These are phyloP conservation scores for Caracal caracal DNA, from an alignment of 2,113 vertebrate species.

Conservation along the genomic window DNA sequence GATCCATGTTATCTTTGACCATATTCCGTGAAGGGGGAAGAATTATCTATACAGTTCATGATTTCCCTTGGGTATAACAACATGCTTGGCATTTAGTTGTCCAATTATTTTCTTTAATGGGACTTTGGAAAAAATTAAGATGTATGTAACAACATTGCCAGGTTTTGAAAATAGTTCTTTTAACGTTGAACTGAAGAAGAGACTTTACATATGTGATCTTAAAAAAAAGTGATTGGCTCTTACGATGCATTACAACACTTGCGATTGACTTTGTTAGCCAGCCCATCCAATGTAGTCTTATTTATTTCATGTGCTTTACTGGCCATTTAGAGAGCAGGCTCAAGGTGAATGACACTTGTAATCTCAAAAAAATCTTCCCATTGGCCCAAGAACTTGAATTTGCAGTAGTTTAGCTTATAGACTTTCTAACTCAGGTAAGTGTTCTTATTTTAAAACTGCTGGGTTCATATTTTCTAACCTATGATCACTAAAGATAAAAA, in stretches of 20 bases:
- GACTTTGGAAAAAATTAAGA: not conserved
- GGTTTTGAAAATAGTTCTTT: not conserved
- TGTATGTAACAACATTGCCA: not conserved
- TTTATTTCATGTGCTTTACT: not conserved
- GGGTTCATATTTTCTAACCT: not conserved
- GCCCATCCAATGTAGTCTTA: not conserved
- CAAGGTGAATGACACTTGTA: not conserved
- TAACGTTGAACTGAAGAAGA: not conserved
- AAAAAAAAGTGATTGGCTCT: not conserved
- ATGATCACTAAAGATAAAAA: conserved; percentile 24
- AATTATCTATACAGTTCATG: not conserved
- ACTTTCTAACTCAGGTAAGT: not conserved
- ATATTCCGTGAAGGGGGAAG: not conserved
- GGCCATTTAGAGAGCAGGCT: not conserved
- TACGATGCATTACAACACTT: not conserved
- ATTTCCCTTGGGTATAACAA: not conserved
- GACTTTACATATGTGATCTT: not conserved
- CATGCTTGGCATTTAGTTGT: not conserved
- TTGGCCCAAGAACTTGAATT: not conserved
- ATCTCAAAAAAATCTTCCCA: not conserved
- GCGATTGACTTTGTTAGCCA: not conserved
- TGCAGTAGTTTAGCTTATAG: not conserved
- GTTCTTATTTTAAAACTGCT: not conserved
- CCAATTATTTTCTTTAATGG: not conserved
- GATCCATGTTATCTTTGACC: not conserved